Evolutionary conservation across 2,888 invertebrate species (phyloP).

Genomic region (Diabrotica balteata): DNA sequence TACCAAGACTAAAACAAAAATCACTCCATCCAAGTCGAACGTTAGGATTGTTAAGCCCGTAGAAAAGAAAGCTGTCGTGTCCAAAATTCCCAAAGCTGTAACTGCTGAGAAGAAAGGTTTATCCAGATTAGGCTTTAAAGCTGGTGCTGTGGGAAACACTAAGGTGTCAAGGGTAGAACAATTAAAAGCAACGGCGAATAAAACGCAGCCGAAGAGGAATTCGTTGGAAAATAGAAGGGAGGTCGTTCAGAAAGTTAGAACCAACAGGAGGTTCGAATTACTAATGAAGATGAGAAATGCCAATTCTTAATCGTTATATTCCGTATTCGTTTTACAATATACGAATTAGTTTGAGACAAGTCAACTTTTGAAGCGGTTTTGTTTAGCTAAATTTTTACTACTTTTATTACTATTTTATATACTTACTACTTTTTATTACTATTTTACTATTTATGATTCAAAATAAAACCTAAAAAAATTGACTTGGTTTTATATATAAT

Average conservation of each 20-base stretch:
- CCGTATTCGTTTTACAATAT: too few species aligned
- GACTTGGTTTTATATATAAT: too few species aligned
- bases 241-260: constrained; percentile 71
- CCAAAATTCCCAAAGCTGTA: constrained; percentile 23
- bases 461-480: too few species aligned
- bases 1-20: constrained; percentile 11
- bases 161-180: constrained; percentile 40
- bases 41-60: constrained; percentile 15
- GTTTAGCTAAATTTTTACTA: too few species aligned
- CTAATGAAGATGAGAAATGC: constrained; percentile 67
- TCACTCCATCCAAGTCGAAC: constrained; percentile 29
- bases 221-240: constrained; percentile 51
- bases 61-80: constrained; percentile 21
- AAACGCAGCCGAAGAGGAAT: constrained; percentile 41
- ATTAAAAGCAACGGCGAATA: constrained; percentile 43
- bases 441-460: too few species aligned
- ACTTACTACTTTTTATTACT: too few species aligned
- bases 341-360: too few species aligned
- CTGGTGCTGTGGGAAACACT: constrained; percentile 10
- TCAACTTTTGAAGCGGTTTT: too few species aligned
- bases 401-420: too few species aligned
- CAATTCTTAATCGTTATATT: neutral
- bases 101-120: constrained; percentile 25
- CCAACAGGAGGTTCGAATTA: constrained; percentile 75
- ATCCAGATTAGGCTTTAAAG: constrained; percentile 45